Evolutionary conservation across 1,140 invertebrate species (phyloP), one percentile per base, ranked within the genome.

Genomic region (Drosophila sp.): DNA sequence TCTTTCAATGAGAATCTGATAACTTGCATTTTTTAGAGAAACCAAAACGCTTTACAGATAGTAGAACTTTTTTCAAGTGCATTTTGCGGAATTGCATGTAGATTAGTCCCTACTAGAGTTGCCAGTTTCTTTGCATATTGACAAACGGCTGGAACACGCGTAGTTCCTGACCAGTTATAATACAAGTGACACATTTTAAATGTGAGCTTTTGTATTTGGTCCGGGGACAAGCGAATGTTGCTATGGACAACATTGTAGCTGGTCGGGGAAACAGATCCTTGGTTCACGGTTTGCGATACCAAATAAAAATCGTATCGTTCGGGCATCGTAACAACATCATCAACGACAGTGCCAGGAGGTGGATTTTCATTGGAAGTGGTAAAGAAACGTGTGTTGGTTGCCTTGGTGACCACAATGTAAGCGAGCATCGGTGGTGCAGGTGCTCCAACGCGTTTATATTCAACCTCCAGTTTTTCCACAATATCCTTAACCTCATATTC

Each of bases 51-150:
- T 29, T 29, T 91, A 91, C 21, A 91, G 78, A 70, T 94, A 94
- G 65, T 94, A 94, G 0, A 94, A 86, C 11, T 93, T 76, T 92
- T 93, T 41, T 93, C 92, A 1, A 94, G 87, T 2, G 78, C 75
- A 51, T 80, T 76, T 27, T 90, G 79, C 0, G 95, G 95, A n/a
- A 93, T 83, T 40, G 93, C 90, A 73, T 96, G 95, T 4, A 97
- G 92, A 58, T 93, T 93, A 69, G 96, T 95, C 0, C 95, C 95
- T 2, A 96, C 94, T 1, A 97, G 91, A 70, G 96, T 97, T 0
- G 97, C 97, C 63, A 98, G 86, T 86, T 97, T 97, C 76, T 98
- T 97, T 5, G 97, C 96, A 80, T 96, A 97, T 86, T 97, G 96
- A 71, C 96, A 97, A 0, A 96, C 96, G 0, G 97, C 96, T 1